phyloP scores from a whole-genome alignment of 2,888 invertebrate species.

The Nineta flava region DNA sequence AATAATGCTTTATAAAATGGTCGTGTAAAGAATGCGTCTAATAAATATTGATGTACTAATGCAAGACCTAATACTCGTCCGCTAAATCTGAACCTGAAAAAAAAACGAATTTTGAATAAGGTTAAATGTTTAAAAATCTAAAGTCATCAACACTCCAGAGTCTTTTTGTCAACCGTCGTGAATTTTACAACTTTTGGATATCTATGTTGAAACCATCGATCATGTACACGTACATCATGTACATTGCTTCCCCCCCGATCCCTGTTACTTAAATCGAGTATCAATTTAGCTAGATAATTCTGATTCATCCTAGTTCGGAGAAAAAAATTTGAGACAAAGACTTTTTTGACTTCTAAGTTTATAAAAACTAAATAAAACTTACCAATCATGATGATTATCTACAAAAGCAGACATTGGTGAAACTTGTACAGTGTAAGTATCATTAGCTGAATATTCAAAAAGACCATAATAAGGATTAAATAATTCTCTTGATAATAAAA shows the following conservation, averaged over 20 bases:
- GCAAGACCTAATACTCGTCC: slow-evolving; percentile 89
- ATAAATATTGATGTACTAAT: slow-evolving; percentile 88
- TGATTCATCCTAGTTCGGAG: no score
- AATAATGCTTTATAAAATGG: slow-evolving; percentile 92
- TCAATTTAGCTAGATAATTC: no score
- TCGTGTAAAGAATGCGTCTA: slow-evolving; percentile 94
- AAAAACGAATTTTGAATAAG: slow-evolving; percentile 2
- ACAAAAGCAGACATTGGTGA: slow-evolving; percentile 94
- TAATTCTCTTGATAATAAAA: slow-evolving; percentile 86
- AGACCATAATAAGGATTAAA: slow-evolving; percentile 98
- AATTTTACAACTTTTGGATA: no score
- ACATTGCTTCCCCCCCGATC: no score
- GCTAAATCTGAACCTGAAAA: slow-evolving; percentile 75
- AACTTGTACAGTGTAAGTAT: slow-evolving; percentile 91
- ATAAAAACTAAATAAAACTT: slow-evolving; percentile 13
- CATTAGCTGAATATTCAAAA: slow-evolving; percentile 96
- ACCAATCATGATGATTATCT: slow-evolving; percentile 94
- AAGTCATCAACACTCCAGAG: no score
- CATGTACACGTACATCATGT: no score
- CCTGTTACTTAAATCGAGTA: no score
- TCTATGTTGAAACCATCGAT: no score
- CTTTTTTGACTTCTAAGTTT: no score
- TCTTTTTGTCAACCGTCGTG: no score
- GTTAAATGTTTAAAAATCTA: slow-evolving; percentile 1
- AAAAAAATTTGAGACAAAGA: no score